A percentile compares a stretch with the other conserved stretches of the same genome.
These are phyloP conservation scores for Tillus elongatus DNA, from an alignment of 2,888 invertebrate species.

Conservation along the genomic window DNA sequence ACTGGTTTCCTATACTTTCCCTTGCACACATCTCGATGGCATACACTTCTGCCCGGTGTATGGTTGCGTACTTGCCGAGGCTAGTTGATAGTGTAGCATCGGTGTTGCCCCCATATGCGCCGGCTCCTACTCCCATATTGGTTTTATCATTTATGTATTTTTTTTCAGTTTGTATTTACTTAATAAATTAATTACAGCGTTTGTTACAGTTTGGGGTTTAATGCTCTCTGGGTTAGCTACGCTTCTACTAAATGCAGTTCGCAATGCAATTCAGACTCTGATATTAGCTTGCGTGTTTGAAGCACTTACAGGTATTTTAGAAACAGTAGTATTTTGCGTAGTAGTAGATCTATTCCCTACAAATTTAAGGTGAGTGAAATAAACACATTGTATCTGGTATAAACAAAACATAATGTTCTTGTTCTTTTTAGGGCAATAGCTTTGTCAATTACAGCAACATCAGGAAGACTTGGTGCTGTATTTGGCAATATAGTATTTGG, in stretches of 20 bases:
- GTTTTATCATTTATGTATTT: too few species aligned
- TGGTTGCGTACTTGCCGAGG: too few species aligned
- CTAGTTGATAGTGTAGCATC: too few species aligned
- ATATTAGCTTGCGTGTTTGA: slow-evolving; percentile 51
- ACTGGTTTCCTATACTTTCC: too few species aligned
- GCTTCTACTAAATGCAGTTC: slow-evolving; percentile 47
- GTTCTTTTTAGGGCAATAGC: slow-evolving; percentile 46
- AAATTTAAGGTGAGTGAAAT: slow-evolving; percentile 24
- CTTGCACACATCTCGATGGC: too few species aligned
- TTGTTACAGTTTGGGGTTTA: slow-evolving; percentile 45
- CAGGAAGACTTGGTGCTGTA: slow-evolving; percentile 51
- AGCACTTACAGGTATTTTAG: slow-evolving; percentile 52
- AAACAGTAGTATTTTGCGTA: slow-evolving; percentile 51
- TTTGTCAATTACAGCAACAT: slow-evolving; percentile 51
- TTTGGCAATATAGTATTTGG: slow-evolving; percentile 53
- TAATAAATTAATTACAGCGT: slow-evolving; percentile 1
- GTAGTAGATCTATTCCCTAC: slow-evolving; percentile 47
- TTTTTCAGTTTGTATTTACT: slow-evolving; percentile 4
- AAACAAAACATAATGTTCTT: slow-evolving; percentile 10
- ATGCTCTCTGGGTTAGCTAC: slow-evolving; percentile 49
- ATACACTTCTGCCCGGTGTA: too few species aligned
- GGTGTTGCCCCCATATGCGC: too few species aligned
- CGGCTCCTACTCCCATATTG: too few species aligned
- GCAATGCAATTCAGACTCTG: slow-evolving; percentile 47
- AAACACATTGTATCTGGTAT: too few species aligned